Evolutionary conservation across 2,797 vertebrate species (phyloP), one percentile per base, ranked within the genome.

Genomic region (Arrhamphus sclerolepis): DNA sequence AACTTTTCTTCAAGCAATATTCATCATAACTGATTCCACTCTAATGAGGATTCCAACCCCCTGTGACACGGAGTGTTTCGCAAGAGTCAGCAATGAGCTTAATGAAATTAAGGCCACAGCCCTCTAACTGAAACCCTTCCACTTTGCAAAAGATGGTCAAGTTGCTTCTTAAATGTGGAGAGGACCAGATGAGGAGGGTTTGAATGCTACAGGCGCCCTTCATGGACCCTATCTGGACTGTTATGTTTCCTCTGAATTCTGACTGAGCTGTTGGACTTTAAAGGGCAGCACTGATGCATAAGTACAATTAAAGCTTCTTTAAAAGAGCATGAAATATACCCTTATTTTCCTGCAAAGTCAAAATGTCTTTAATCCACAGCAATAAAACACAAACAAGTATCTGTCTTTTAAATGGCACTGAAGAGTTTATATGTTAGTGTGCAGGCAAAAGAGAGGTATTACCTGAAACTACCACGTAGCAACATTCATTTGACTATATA

Each of bases 41-140:
- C 71, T 85, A 85, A 88, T 78, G 82, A 85, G 78, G 70, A 82
- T 67, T 53, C 62, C 46, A 75, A 18, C 42, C 72, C 74, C 75
- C 78, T 44, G 46, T 74, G 58, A 82, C 72, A 73, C 50, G 16
- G 65, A 67, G 74, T 16, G 60, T 78, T 81, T 58, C 76, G 24
- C 68, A 52, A 47, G 66, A 80, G 83, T 83, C 78, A 61, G 80
- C 83, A 70, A 70, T 58, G 80, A 72, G 81, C 74, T 69, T 77
- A 82, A 81, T 73, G 74, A 74, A 82, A 84, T 87, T 83, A 80
- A 64, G 46, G 77, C 73, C 19, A 55, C 60, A 51, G 72, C 62
- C 55, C 2, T 43, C 60, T 62, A 41, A n/a, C 10, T 4, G 67
- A 70, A 53, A 72, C 46, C 38, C 57, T 75, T 61, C 5, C 14